Conservation (phyloP, 2,113 vertebrate species). For the Nematolebias whitei region DNA sequence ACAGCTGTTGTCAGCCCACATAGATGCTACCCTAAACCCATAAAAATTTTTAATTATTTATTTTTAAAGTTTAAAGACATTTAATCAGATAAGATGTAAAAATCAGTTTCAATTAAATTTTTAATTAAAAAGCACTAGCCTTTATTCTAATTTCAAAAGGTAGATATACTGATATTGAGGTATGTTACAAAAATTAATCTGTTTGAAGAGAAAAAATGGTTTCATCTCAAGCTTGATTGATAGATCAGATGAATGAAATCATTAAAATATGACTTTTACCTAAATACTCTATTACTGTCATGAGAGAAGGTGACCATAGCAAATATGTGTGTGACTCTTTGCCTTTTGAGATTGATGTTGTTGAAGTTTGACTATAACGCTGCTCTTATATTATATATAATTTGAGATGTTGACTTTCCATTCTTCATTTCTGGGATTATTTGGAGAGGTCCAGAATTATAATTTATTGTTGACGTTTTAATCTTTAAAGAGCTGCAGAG, state of each 20-base stretch:
- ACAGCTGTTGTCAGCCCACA: too few species aligned
- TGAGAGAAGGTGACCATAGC: not conserved
- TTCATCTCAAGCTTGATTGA: conserved; percentile 3
- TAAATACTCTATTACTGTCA: conserved; percentile 16
- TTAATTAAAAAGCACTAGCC: not conserved
- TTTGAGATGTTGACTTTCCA: conserved; percentile 11
- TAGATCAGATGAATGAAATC: conserved; percentile 21
- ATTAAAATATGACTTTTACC: conserved; percentile 4
- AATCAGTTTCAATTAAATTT: not conserved
- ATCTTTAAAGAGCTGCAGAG: conserved; percentile 17
- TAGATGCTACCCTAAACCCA: not conserved
- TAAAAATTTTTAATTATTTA: not conserved
- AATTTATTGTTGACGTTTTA: conserved; percentile 27
- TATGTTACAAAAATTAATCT: not conserved
- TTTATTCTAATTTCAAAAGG: not conserved
- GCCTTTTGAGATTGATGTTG: conserved; percentile 4
- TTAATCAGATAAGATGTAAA: not conserved
- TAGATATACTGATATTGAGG: not conserved
- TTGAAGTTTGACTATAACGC: not conserved
- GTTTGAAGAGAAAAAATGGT: conserved; percentile 2
- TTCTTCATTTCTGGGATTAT: conserved; percentile 23
- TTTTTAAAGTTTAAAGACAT: too few species aligned
- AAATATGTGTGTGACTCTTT: not conserved
- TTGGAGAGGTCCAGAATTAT: not conserved
- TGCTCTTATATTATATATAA: not conserved